Evolutionary conservation across 2,888 invertebrate genomes (phyloP).

Genomic region (Eristalinus aeneus): DNA sequence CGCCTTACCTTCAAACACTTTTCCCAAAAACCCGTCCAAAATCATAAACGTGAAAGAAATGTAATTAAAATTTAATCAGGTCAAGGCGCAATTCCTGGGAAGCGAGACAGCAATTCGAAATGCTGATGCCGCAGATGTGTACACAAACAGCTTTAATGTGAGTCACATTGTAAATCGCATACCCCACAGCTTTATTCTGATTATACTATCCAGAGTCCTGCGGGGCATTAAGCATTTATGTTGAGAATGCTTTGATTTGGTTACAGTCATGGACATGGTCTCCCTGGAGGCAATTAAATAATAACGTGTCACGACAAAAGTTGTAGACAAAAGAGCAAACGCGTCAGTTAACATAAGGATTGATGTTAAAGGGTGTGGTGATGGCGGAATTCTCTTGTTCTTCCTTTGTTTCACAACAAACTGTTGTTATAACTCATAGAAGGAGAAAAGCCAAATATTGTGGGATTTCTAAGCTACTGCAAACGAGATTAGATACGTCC

Average conservation of each 20-base stretch:
- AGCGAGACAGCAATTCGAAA: slow-evolving; percentile 3
- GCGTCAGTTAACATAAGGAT: neutral
- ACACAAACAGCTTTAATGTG: neutral
- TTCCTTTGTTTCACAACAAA: neutral
- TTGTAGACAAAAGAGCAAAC: neutral
- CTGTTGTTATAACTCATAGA: too few species aligned
- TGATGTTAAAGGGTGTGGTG: neutral
- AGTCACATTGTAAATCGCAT: neutral
- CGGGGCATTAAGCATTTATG: neutral
- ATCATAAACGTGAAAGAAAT: neutral
- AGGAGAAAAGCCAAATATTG: too few species aligned
- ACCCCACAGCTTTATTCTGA: neutral
- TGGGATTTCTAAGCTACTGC: too few species aligned
- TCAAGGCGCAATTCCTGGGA: slow-evolving; percentile 1
- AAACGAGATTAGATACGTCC: too few species aligned
- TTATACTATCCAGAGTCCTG: neutral
- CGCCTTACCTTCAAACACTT: too few species aligned
- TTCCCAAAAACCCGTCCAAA: neutral
- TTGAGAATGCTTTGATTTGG: neutral
- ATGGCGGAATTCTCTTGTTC: too few species aligned
- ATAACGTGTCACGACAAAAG: neutral
- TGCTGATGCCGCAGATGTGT: neutral
- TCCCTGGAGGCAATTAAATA: neutral
- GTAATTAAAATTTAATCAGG: neutral
- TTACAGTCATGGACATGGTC: neutral